Evolutionary conservation across 2,113 vertebrate species (phyloP).

Genomic region (Leucosticte australis): DNA sequence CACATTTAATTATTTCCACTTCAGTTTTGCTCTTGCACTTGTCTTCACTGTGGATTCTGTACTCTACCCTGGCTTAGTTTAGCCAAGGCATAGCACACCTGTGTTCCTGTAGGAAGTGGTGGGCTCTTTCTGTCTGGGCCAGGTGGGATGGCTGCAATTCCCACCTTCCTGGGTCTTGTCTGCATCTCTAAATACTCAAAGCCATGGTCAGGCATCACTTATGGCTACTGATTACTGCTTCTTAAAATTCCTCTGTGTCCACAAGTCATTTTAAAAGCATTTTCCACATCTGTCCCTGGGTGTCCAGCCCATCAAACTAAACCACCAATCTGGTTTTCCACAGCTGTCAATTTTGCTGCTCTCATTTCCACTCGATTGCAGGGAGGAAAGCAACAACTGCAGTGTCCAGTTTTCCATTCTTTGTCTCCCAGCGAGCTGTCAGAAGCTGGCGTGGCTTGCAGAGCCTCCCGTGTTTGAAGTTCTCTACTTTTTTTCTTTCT

Average conservation of each 20-base stretch:
- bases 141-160: background rate
- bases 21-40: background rate
- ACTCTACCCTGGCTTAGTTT: background rate
- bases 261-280: constrained; percentile 28
- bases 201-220: background rate
- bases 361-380: constrained; percentile 1
- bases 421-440: constrained; percentile 40
- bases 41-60: background rate
- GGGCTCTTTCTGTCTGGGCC: background rate
- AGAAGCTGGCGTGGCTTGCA: constrained; percentile 2
- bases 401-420: constrained; percentile 45
- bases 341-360: constrained; percentile 49
- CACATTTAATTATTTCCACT: background rate
- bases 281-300: constrained; percentile 49
- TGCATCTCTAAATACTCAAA: constrained; percentile 17
- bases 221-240: constrained; percentile 49
- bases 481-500: background rate
- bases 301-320: constrained; percentile 35
- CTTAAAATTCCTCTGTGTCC: constrained; percentile 66
- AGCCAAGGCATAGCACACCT: background rate
- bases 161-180: constrained; percentile 2
- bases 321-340: constrained; percentile 55
- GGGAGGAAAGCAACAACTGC: constrained; percentile 14
- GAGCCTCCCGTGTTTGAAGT: constrained; percentile 38
- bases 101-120: background rate